Percentiles rank a stretch among this genome's conserved stretches.
Evolutionary conservation across 2,888 invertebrate species (phyloP).

Genomic region (Polydrusus pterygomalis): DNA sequence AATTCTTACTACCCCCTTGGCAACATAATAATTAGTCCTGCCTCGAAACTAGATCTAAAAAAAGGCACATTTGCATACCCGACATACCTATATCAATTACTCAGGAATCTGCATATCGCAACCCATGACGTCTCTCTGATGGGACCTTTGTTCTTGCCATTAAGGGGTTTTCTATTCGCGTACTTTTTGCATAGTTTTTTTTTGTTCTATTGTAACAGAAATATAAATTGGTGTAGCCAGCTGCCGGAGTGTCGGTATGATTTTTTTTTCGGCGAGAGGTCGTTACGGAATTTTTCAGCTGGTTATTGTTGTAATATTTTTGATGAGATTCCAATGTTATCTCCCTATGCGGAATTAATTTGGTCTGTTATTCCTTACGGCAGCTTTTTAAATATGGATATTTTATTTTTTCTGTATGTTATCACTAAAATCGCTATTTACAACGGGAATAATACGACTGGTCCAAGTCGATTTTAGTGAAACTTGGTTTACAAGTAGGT

Average conservation of each 20-base stretch:
- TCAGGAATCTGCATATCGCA: slow-evolving; percentile 51
- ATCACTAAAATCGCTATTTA: no score
- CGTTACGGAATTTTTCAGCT: neutral
- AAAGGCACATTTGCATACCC: slow-evolving; percentile 50
- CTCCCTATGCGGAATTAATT: no score
- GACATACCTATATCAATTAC: slow-evolving; percentile 56
- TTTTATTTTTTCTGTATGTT: no score
- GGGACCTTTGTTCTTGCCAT: slow-evolving; percentile 53
- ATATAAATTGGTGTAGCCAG: slow-evolving; percentile 53
- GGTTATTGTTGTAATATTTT: slow-evolving; percentile 20
- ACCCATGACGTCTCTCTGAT: slow-evolving; percentile 50
- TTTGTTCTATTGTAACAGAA: slow-evolving; percentile 50
- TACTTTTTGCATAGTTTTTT: slow-evolving; percentile 49
- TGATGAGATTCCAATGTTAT: neutral
- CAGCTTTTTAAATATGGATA: no score
- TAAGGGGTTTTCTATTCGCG: slow-evolving; percentile 42
- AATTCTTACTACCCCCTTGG: slow-evolving; percentile 40
- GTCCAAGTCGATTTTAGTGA: no score
- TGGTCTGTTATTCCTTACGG: no score
- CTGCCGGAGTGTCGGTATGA: slow-evolving; percentile 18
- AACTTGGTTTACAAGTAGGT: no score
- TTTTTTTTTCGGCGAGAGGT: slow-evolving; percentile 17
- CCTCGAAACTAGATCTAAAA: slow-evolving; percentile 45
- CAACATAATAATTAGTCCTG: slow-evolving; percentile 52
- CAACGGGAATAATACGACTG: no score